Evolutionary conservation across 2,888 invertebrate genomes (phyloP), one percentile per base, ranked within the genome.

Genomic region (Fragum sueziense): DNA sequence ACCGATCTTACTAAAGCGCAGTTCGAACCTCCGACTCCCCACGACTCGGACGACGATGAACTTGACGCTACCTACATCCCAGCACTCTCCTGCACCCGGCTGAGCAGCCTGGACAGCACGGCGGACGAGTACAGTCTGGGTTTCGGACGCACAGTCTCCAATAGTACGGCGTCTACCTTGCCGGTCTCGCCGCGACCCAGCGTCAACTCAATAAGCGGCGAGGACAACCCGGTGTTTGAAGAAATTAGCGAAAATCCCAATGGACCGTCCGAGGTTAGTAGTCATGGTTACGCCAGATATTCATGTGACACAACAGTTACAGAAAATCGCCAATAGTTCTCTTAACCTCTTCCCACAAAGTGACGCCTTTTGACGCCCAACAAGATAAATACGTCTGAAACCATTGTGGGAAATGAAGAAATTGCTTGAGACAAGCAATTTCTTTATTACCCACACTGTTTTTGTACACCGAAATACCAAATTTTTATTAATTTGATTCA

Each of bases 1-100:
- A 85, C 89, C n/a, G 87, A 89, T 1, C 84, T 88, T 59, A 79
- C 90, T 6, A 89, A 88, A 70, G 79, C 85, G 52, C 85, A 74
- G 11, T 79, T 70, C 62, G 84, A 84, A 31, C 82, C 84, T 11
- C 82, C 77, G 6, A 84, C 84, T 20, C 84, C 84, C 0, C 74
- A 73, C 27, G 82, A 82, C 33, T 82, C 82, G 6, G 79, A 79
- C 4, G 76, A 76, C 11, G 84, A 84, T 27, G 84, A 84, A 27
- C 59, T 75, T 0, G 82, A 84, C 47, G 67, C 72, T 29, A 74
- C 74, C 17, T 79, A 80, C 29, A 75, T 76, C 3, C 79, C 79
- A 14, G 79, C 80, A 1, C 68, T 80, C 47, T 57, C 74, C 17
- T 72, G 72, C 52, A 81, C 81, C 62, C 74, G 84, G 22, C 74